Base-by-base conservation (phyloP, 2,797 vertebrate species). In the Periparus ater region DNA sequence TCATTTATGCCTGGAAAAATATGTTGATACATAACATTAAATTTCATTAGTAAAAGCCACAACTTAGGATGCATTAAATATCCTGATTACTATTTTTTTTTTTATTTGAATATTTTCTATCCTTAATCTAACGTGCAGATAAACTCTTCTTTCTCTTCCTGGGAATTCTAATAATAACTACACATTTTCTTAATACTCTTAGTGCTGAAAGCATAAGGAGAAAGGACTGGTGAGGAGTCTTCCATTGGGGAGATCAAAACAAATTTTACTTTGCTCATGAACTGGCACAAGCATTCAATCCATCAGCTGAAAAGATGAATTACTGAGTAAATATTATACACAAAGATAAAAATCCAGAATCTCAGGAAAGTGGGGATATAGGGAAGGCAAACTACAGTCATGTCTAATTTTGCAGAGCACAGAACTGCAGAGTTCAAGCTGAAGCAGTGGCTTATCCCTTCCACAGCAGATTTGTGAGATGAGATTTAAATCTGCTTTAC, bases 401-500 rank as follows among this genome's bases (percentile, higher is more conserved):
- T 21, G 53, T 38, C 32, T 63, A 73, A 54, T 30, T 82, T 63
- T 2, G 0, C 32, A 76, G 45, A 82, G 32, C 26, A 57, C 34
- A 68, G 73, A 93, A 75, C 3, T 44, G n/a, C 36, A 30, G 82
- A 88, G 73, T 10, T 78, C 47, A 81, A 48, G 48, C 62, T 90
- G 66, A 84, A 95, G 66, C 8, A 7, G 70, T 53, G 51, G 74
- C 66, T 83, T 92, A 84, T 86, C 60, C 85, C 73, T 86, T 86
- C 55, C 63, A 70, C 32, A 71, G 62, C 34, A 72, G 82, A 96
- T 93, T 72, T 81, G 62, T 23, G 70, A 90, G 40, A 70, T 67
- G 36, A 82, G 78, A 81, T 91, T 88, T 80, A 89, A 92, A 90
- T 50, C 68, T 87, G 57, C 80, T 89, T 94, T 89, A 16, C 74